phyloP scores from a whole-genome alignment of 2,113 vertebrate species.

The Dipodomys ordii region DNA sequence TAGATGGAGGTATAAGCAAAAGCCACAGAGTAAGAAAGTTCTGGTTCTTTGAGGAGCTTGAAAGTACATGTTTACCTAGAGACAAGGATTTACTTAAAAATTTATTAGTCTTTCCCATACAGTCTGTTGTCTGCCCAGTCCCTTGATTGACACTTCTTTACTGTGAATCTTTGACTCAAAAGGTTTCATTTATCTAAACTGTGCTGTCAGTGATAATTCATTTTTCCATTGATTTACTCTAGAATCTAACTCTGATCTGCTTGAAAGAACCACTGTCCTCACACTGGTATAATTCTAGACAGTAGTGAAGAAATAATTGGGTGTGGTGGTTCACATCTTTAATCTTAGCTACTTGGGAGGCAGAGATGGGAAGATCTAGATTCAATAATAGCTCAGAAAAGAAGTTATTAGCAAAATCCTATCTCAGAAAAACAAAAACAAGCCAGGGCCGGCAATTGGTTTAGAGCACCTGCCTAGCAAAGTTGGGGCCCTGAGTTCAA shows the following conservation, averaged over 20 bases:
- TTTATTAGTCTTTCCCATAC: not conserved
- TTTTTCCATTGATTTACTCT: not conserved
- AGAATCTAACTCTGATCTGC: not conserved
- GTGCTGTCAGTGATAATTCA: not conserved
- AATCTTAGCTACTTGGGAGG: too few relatives aligned
- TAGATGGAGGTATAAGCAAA: not conserved
- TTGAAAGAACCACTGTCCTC: constrained; percentile 6
- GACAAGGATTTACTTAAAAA: not conserved
- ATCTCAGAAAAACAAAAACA: too few relatives aligned
- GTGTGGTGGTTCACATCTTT: too few relatives aligned
- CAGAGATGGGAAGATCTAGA: too few relatives aligned
- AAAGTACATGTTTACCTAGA: not conserved
- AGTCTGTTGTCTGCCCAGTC: not conserved
- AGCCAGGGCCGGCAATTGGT: too few relatives aligned
- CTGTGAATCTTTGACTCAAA: not conserved
- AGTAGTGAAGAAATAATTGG: not conserved
- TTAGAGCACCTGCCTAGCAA: too few relatives aligned
- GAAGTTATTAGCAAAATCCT: too few relatives aligned
- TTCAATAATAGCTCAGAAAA: too few relatives aligned
- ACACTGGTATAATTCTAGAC: not conserved
- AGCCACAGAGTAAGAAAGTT: not conserved
- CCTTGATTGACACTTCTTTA: not conserved
- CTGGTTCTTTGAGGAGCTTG: not conserved
- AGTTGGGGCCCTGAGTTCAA: too few relatives aligned
- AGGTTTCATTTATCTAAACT: not conserved